Conservation (phyloP, 2,888 invertebrate genomes). For the Melanargia galathea region DNA sequence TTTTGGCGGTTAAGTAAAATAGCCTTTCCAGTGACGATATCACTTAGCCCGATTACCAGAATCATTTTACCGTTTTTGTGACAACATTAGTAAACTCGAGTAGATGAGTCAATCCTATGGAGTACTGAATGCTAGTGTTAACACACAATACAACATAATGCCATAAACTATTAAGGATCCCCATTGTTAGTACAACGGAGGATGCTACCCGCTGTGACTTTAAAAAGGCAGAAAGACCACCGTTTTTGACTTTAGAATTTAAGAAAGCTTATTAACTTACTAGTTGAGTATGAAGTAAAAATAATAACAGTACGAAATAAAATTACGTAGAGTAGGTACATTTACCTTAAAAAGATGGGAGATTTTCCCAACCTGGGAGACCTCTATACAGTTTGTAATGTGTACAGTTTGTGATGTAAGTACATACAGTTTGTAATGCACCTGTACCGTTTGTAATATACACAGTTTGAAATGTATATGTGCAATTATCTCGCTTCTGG, state of each 20-base stretch:
- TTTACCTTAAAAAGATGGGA: too few relatives aligned
- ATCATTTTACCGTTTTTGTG: constrained; percentile 18
- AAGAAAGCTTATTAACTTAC: neutral
- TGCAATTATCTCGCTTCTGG: too few relatives aligned
- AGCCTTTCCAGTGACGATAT: too few relatives aligned
- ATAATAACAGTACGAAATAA: neutral
- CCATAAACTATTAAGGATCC: constrained; percentile 31
- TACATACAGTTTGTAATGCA: too few relatives aligned
- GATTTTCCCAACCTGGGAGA: too few relatives aligned
- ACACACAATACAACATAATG: constrained; percentile 27
- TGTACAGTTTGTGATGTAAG: too few relatives aligned
- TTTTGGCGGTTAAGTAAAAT: too few relatives aligned
- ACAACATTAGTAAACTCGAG: constrained; percentile 17
- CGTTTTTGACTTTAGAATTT: neutral
- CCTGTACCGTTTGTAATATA: too few relatives aligned
- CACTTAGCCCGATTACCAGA: constrained; percentile 13
- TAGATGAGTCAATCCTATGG: constrained; percentile 29
- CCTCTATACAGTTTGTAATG: too few relatives aligned
- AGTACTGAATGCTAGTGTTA: constrained; percentile 21
- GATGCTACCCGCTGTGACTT: constrained; percentile 28
- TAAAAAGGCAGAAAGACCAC: constrained; percentile 22
- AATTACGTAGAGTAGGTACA: too few relatives aligned
- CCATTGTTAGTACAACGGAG: constrained; percentile 22
- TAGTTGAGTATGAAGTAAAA: neutral
- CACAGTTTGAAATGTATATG: too few relatives aligned